These are phyloP conservation scores for Lontra canadensis DNA, from an alignment of 2,113 vertebrate genomes.

Conservation along the genomic window DNA sequence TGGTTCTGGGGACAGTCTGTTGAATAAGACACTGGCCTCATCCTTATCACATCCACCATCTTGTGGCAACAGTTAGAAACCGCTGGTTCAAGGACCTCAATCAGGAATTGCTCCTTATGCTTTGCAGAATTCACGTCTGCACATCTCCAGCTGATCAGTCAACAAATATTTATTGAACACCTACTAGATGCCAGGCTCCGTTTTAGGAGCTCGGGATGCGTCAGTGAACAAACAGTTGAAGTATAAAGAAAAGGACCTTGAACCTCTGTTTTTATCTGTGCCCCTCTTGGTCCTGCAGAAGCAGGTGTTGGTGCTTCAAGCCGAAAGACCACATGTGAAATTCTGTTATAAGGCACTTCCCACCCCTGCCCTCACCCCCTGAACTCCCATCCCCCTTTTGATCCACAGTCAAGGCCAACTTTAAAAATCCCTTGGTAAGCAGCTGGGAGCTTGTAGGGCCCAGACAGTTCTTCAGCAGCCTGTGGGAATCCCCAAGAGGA, in stretches of 20 bases:
- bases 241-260: neutral
- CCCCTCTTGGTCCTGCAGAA: neutral
- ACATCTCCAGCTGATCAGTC: neutral
- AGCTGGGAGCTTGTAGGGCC: conserved; percentile 61
- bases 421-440: conserved; percentile 81
- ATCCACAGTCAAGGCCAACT: conserved; percentile 75
- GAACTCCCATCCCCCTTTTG: conserved; percentile 57
- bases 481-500: conserved; percentile 82
- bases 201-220: neutral
- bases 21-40: neutral
- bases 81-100: neutral
- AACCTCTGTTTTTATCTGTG: neutral
- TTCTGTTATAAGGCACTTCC: conserved; percentile 51
- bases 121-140: neutral
- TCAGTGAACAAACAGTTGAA: neutral
- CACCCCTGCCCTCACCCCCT: neutral
- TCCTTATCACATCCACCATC: neutral
- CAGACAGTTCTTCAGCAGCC: conserved; percentile 73
- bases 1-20: neutral
- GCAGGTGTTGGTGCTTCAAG: neutral
- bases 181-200: neutral
- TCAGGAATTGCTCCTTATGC: neutral
- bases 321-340: neutral
- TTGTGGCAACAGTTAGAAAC: neutral
- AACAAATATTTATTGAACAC: neutral